Conservation (phyloP, 2,888 invertebrate genomes). For the Lottia scabra region DNA sequence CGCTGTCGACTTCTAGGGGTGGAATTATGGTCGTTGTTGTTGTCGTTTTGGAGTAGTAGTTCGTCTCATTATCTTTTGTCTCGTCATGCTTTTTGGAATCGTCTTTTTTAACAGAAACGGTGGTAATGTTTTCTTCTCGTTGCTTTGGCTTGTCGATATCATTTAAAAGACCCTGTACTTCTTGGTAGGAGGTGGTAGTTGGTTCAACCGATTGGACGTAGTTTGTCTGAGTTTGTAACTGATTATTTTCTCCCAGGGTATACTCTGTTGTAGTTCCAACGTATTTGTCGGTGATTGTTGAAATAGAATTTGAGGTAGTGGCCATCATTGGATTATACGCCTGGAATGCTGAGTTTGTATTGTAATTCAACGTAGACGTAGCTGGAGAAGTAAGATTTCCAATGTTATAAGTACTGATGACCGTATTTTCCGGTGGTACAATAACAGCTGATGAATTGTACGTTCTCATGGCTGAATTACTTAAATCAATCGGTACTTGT, state of each 20-base stretch:
- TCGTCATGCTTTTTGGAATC: background rate
- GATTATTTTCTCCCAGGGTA: background rate
- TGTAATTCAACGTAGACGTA: background rate
- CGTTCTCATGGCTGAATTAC: background rate
- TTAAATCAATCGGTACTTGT: background rate
- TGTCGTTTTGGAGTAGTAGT: conserved; percentile 7
- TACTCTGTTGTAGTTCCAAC: background rate
- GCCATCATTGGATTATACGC: background rate
- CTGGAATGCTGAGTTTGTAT: background rate
- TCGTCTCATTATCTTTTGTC: background rate
- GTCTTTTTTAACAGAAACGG: background rate
- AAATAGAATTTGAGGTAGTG: background rate
- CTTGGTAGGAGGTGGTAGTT: background rate
- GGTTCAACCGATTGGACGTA: background rate
- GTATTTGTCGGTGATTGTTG: background rate
- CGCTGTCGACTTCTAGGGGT: conserved; percentile 23
- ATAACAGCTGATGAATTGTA: background rate
- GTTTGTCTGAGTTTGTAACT: background rate
- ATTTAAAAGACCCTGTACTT: background rate
- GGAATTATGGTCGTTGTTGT: conserved; percentile 7
- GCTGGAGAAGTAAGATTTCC: background rate
- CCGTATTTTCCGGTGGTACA: background rate
- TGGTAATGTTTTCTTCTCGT: conserved; percentile 1
- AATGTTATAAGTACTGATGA: background rate
- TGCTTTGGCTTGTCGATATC: conserved; percentile 4